Base-by-base conservation (phyloP, 2,113 vertebrate genomes). In the Willisornis vidua region DNA sequence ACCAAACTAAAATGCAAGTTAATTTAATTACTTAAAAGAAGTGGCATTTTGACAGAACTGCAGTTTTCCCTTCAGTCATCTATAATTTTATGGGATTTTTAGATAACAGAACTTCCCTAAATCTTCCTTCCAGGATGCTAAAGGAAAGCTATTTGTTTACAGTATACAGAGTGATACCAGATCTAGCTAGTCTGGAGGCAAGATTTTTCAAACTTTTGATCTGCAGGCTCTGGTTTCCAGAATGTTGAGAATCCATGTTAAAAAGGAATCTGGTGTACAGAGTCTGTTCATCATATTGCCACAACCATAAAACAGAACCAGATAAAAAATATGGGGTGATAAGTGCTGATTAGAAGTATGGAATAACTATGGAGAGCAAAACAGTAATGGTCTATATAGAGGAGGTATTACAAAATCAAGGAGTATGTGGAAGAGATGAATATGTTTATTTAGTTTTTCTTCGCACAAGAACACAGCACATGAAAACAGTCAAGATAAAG, bases 151-250 rank as follows among this genome's bases (percentile, higher is more conserved):
- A 45, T 79, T 80, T 96, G 67, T 96, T 89, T 95, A 72, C 0
- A 10, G 52, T 49, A 54, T 37, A 68, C 52, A 37, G 41, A 91
- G 26, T 0, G 0, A 66, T 86, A 49, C 71, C 68, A 90, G 80
- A 46, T 89, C 73, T 86, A 35, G 10, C 54, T 89, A 66, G 52
- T 95, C 85, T 90, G 85, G 76, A 92, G 25, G 19, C n/a, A 94
- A 91, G 92, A 45, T 92, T 94, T 85, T 70, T 46, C 52, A 77
- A 18, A 85, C 81, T 90, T 95, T 91, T 96, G 68, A 94, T 96
- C 90, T 93, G n/a, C 51, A 68, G n/a, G 33, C 28, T 83, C 62
- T 95, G 85, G 24, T 89, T 95, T 91, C 87, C 90, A 81, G 89
- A 85, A 89, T 25, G 58, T 41, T 2, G 7, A 71, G 84, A 63